These are phyloP conservation scores for Scartelaos histophorus DNA, from an alignment of 2,113 vertebrate species.

Conservation along the genomic window DNA sequence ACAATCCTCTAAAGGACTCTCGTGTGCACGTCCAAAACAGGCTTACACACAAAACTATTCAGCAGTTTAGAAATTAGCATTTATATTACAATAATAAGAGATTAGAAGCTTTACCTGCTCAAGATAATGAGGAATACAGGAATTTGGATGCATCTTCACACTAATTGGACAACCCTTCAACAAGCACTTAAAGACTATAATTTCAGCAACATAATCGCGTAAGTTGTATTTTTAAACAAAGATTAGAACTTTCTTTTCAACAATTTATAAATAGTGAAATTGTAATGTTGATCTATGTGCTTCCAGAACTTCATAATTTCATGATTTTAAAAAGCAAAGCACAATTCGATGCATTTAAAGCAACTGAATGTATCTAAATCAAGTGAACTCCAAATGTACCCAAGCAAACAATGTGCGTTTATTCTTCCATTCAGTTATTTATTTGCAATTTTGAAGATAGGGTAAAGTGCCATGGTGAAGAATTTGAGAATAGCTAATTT, in stretches of 20 bases:
- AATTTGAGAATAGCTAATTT: slow-evolving; percentile 70
- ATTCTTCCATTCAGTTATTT: too few relatives aligned
- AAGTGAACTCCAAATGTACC: background rate
- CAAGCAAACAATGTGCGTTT: background rate
- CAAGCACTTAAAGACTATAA: slow-evolving; percentile 25
- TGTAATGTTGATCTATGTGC: background rate
- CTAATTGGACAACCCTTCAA: slow-evolving; percentile 20
- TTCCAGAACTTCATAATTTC: background rate
- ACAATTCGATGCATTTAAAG: too few relatives aligned
- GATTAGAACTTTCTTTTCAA: background rate
- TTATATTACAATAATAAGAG: slow-evolving; percentile 55
- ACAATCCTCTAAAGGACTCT: slow-evolving; percentile 33
- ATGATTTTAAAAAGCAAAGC: background rate
- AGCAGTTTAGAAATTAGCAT: slow-evolving; percentile 50
- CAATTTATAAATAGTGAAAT: background rate
- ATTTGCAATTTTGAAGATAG: slow-evolving; percentile 35
- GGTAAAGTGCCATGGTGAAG: slow-evolving; percentile 65
- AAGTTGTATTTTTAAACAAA: background rate
- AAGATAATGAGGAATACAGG: slow-evolving; percentile 28
- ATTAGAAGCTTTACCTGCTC: slow-evolving; percentile 36
- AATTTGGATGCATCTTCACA: slow-evolving; percentile 40
- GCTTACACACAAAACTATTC: slow-evolving; percentile 32
- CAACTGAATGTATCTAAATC: background rate
- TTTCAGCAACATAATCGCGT: background rate
- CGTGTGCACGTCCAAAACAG: slow-evolving; percentile 30